phyloP scores from a whole-genome alignment of 2,888 invertebrate species.

The Eustalomyia histrio region DNA sequence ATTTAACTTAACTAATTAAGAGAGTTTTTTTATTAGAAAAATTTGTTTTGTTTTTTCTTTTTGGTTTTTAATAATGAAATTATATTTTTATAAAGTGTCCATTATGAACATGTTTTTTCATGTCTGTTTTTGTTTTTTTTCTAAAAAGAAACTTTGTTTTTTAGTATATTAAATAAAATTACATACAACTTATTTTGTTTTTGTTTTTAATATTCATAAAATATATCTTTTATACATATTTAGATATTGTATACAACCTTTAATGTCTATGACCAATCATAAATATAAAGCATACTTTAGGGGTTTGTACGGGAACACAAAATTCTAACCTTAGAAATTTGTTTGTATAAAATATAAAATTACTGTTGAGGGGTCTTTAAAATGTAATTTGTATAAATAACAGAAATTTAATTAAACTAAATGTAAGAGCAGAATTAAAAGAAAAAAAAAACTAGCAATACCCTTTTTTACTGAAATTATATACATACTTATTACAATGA shows the following conservation, averaged over 20 bases:
- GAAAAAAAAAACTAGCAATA: not conserved
- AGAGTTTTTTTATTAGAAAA: not conserved
- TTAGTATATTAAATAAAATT: slow-evolving; percentile 43
- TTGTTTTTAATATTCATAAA: not conserved
- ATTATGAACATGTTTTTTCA: slow-evolving; percentile 23
- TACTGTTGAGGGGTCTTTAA: slow-evolving; percentile 21
- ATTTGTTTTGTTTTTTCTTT: not conserved
- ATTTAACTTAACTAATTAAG: slow-evolving; percentile 41
- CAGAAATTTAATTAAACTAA: slow-evolving; percentile 15
- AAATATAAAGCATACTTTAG: slow-evolving; percentile 40
- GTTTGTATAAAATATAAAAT: not conserved
- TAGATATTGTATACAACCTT: slow-evolving; percentile 5
- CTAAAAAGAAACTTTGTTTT: slow-evolving; percentile 2
- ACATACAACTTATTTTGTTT: slow-evolving; percentile 38
- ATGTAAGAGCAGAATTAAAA: not conserved
- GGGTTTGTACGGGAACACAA: not conserved
- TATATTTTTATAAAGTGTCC: slow-evolving; percentile 8
- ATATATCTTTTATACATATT: slow-evolving; percentile 5
- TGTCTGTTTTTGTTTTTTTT: not conserved
- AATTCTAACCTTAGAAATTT: not conserved
- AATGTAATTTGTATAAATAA: slow-evolving; percentile 37
- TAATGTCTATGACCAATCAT: slow-evolving; percentile 32
- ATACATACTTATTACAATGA: not conserved
- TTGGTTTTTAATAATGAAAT: not conserved
- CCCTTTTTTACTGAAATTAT: not conserved